A percentile compares a stretch with the other conserved stretches of the same genome.
Conservation (phyloP, 2,888 invertebrate genomes). For the Brenthis hecate region DNA sequence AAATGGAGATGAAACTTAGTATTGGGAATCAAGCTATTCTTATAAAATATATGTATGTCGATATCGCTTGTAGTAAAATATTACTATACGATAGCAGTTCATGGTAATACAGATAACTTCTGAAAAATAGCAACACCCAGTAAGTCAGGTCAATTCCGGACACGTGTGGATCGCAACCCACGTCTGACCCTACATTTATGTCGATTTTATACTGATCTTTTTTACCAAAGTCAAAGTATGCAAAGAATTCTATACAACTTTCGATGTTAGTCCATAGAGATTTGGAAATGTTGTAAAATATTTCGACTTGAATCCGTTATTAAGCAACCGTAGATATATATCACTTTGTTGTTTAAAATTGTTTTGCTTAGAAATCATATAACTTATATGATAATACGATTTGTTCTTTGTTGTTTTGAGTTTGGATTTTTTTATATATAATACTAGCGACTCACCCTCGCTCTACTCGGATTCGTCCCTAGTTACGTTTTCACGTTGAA, state of each 20-base stretch:
- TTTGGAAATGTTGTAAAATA: conserved; percentile 14
- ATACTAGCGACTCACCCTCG: too few species aligned
- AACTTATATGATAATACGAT: not conserved
- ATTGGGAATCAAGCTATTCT: too few species aligned
- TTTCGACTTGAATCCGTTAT: not conserved
- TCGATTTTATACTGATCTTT: conserved; percentile 23
- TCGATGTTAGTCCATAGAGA: conserved; percentile 9
- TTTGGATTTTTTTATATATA: not conserved
- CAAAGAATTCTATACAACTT: conserved; percentile 21
- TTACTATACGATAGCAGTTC: conserved; percentile 4
- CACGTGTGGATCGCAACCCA: conserved; percentile 33
- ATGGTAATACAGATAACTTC: conserved; percentile 12
- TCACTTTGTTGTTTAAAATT: not conserved
- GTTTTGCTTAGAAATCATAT: not conserved
- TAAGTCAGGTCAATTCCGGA: conserved; percentile 30
- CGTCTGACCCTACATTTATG: conserved; percentile 27
- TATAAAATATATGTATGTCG: not conserved
- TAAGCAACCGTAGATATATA: not conserved
- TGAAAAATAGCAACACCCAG: conserved; percentile 19
- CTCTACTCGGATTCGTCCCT: too few species aligned
- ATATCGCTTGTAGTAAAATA: conserved; percentile 5
- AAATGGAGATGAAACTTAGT: too few species aligned
- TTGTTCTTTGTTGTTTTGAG: not conserved
- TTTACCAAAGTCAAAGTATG: conserved; percentile 29
- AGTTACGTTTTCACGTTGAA: too few species aligned